Percentiles rank a stretch among this genome's conserved stretches.
Conservation (phyloP, 2,113 vertebrate species). For the Pseudonaja textilis region DNA sequence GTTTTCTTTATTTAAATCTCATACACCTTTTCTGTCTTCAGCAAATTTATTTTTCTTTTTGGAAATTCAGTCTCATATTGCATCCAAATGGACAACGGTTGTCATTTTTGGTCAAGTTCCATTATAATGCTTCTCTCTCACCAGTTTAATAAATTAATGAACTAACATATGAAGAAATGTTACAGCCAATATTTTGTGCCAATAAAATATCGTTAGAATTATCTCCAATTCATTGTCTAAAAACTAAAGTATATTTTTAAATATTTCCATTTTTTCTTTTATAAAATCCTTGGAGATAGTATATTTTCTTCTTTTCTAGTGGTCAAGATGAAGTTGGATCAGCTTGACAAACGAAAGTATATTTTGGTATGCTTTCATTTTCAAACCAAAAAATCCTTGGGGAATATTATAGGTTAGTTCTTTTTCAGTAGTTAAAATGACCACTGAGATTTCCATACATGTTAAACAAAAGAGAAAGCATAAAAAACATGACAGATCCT, state of each 20-base stretch:
- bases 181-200: constrained; percentile 58
- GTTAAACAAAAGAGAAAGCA: neutral
- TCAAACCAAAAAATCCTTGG: constrained; percentile 52
- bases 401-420: constrained; percentile 55
- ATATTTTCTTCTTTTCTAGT: constrained; percentile 54
- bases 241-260: constrained; percentile 51
- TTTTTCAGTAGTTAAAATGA: constrained; percentile 51
- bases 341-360: constrained; percentile 52
- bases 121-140: neutral
- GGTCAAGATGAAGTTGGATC: constrained; percentile 49
- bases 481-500: neutral
- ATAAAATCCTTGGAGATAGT: constrained; percentile 50
- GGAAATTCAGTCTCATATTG: constrained; percentile 48
- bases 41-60: constrained; percentile 45
- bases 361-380: constrained; percentile 54
- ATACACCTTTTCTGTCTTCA: constrained; percentile 40
- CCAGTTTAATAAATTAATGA: constrained; percentile 57
- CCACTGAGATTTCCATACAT: constrained; percentile 19
- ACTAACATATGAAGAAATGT: constrained; percentile 53
- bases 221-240: constrained; percentile 62
- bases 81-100: constrained; percentile 48
- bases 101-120: constrained; percentile 53
- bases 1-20: constrained; percentile 31
- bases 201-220: constrained; percentile 51
- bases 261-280: constrained; percentile 54